Percentiles rank a stretch among this genome's conserved stretches.
Evolutionary conservation across 2,113 vertebrate genomes (phyloP).

Genomic region (Oncorhynchus masou): DNA sequence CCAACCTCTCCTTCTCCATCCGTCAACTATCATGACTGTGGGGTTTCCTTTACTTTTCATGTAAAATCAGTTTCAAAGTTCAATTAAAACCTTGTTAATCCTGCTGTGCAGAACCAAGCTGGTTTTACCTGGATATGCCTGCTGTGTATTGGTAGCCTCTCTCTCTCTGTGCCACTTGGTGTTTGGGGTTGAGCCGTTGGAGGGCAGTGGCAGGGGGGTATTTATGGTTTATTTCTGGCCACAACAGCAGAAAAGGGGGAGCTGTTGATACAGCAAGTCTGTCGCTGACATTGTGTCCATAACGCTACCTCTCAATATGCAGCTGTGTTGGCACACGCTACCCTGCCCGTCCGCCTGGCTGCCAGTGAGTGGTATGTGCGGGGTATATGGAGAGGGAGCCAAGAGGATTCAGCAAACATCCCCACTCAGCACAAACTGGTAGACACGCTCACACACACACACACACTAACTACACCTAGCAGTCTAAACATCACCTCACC

Average conservation of each 20-base stretch:
- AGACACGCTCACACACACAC: conserved; percentile 2
- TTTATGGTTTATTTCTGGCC: conserved; percentile 84
- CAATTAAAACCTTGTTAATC: background rate
- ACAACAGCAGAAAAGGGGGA: conserved; percentile 81
- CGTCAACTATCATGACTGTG: background rate
- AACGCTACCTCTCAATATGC: conserved; percentile 80
- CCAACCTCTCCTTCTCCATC: background rate
- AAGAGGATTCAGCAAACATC: conserved; percentile 72
- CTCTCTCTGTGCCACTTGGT: conserved; percentile 56
- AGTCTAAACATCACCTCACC: conserved; percentile 4
- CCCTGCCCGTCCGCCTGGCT: conserved; percentile 51
- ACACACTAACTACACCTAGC: conserved; percentile 18
- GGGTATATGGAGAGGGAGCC: conserved; percentile 62
- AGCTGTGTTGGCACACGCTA: conserved; percentile 71
- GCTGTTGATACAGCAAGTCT: conserved; percentile 87
- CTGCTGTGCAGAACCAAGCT: conserved; percentile 8
- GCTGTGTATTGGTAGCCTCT: conserved; percentile 52
- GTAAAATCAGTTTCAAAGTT: background rate
- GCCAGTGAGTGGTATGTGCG: conserved; percentile 54
- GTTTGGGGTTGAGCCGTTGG: conserved; percentile 61
- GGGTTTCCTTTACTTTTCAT: background rate
- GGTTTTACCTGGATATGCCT: conserved; percentile 62
- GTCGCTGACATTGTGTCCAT: conserved; percentile 79
- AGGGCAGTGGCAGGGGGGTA: conserved; percentile 65
- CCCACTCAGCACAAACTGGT: conserved; percentile 64